Evolutionary conservation across 1,140 invertebrate genomes (phyloP).

Genomic region (Homarus americanus): DNA sequence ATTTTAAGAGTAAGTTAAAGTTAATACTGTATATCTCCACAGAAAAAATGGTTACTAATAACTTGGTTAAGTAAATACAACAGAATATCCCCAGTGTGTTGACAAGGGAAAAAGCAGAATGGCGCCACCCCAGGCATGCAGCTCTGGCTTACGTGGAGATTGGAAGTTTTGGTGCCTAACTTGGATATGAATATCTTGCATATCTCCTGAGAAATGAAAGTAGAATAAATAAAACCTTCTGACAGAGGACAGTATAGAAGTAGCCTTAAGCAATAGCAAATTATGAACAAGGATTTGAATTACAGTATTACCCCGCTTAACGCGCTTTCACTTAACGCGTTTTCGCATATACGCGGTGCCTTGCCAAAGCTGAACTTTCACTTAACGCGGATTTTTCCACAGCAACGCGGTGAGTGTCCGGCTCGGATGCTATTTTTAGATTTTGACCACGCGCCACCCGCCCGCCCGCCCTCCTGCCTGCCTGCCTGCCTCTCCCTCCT

Average conservation of each 20-base stretch:
- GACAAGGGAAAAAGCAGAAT: slow-evolving; percentile 14
- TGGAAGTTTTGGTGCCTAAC: slow-evolving; percentile 72
- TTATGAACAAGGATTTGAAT: not conserved
- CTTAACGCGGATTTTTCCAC: no score
- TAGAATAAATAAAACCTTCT: slow-evolving; percentile 39
- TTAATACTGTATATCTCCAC: not conserved
- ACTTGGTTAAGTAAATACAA: not conserved
- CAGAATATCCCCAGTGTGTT: not conserved
- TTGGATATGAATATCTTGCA: slow-evolving; percentile 71
- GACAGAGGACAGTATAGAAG: not conserved
- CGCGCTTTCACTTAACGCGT: no score
- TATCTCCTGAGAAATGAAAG: slow-evolving; percentile 71
- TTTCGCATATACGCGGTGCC: no score
- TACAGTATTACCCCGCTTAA: no score
- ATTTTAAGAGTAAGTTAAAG: no score
- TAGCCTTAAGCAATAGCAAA: not conserved
- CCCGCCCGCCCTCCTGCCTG: no score
- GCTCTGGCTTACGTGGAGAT: slow-evolving; percentile 65
- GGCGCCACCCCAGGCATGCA: slow-evolving; percentile 44
- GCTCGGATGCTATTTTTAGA: no score
- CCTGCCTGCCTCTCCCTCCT: no score
- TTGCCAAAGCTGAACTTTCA: no score
- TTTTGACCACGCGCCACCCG: no score
- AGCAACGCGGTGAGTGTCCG: no score
- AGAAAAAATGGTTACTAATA: not conserved